Evolutionary conservation across 2,888 invertebrate species (phyloP).

Genomic region (Lissonota sp.): DNA sequence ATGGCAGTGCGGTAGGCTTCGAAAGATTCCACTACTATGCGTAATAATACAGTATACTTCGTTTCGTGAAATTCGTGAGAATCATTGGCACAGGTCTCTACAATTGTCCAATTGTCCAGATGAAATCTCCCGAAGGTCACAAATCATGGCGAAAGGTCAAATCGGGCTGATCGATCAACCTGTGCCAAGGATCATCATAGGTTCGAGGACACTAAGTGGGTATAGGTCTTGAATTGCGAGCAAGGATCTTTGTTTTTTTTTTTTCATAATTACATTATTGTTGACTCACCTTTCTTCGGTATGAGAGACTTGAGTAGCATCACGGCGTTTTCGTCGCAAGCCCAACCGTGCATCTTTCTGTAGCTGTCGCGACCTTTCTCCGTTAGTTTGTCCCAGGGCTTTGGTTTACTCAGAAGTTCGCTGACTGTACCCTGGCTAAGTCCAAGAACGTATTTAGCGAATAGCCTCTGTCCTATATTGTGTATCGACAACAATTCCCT

Average conservation of each 20-base stretch:
- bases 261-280: conserved; percentile 64
- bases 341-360: conserved; percentile 99
- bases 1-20: conserved; percentile 81
- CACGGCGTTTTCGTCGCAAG: conserved; percentile 98
- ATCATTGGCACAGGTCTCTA: conserved; percentile 46
- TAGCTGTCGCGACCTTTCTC: conserved; percentile 99
- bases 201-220: neutral
- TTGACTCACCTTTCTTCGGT: conserved; percentile 96
- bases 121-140: too few relatives aligned
- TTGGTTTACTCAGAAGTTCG: conserved; percentile 98
- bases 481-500: conserved; percentile 97
- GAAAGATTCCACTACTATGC: conserved; percentile 63
- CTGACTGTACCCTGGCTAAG: conserved; percentile 99
- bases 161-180: conserved; percentile 15
- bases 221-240: conserved; percentile 36
- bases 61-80: conserved; percentile 13
- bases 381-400: conserved; percentile 99
- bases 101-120: too few relatives aligned
- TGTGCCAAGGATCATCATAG: conserved; percentile 38
- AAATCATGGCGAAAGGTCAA: too few relatives aligned
- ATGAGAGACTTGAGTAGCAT: conserved; percentile 98
- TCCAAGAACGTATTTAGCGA: conserved; percentile 99
- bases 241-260: conserved; percentile 31
- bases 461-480: conserved; percentile 99
- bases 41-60: conserved; percentile 24